Evolutionary conservation across 1,140 invertebrate genomes (phyloP).

Genomic region (Eubasilissa regina): DNA sequence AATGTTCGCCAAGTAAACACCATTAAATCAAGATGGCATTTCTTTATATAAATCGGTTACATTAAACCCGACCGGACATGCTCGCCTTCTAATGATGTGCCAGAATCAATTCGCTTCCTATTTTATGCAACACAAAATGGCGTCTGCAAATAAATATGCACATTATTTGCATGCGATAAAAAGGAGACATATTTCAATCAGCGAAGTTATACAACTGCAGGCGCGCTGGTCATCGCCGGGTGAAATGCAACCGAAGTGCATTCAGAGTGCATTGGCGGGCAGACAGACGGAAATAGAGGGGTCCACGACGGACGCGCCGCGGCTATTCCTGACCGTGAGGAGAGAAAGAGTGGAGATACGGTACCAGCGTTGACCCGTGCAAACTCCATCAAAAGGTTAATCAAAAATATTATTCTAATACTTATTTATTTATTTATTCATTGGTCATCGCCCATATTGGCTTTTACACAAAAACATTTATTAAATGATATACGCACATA

Average conservation of each 20-base stretch:
- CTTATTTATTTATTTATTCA: no score
- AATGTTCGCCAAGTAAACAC: no score
- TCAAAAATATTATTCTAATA: no score
- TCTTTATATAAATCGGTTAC: background rate
- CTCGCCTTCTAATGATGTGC: conserved; percentile 13
- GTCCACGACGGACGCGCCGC: conserved; percentile 15
- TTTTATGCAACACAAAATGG: conserved; percentile 17
- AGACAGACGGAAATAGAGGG: conserved; percentile 41
- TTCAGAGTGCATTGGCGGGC: conserved; percentile 6
- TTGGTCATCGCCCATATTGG: no score
- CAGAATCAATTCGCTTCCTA: conserved; percentile 29
- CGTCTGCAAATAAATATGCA: background rate
- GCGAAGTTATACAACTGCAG: conserved; percentile 20
- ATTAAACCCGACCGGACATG: conserved; percentile 22
- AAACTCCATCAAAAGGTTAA: no score
- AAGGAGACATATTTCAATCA: conserved; percentile 15
- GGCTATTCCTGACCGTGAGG: conserved; percentile 32
- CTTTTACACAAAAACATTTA: no score
- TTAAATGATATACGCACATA: no score
- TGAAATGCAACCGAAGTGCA: background rate
- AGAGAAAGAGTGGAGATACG: background rate
- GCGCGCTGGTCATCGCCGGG: no score
- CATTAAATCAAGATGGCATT: no score
- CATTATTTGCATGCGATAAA: background rate
- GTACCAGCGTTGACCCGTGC: no score